Evolutionary conservation across 2,888 invertebrate genomes (phyloP).

Genomic region (Oscheius sp.): DNA sequence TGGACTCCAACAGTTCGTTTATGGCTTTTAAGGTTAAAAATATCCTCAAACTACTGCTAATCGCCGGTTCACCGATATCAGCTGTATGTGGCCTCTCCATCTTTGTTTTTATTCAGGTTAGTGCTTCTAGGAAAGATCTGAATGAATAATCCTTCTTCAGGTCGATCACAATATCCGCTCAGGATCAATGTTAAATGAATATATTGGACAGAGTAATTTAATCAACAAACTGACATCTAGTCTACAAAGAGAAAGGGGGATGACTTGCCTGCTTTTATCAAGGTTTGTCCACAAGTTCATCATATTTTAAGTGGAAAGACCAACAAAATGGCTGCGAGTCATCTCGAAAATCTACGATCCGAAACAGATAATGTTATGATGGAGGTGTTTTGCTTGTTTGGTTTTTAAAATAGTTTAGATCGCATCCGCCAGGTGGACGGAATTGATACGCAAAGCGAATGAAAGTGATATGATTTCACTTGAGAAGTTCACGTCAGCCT

Average conservation of each 20-base stretch:
- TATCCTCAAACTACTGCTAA: background rate
- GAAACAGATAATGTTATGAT: background rate
- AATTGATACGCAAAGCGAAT: background rate
- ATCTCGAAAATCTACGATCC: background rate
- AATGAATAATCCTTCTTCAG: background rate
- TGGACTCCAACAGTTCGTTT: too few species aligned
- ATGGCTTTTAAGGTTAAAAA: constrained; percentile 13
- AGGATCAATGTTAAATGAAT: background rate
- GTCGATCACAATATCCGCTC: constrained; percentile 1
- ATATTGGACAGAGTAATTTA: constrained; percentile 1
- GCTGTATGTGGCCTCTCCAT: constrained; percentile 22
- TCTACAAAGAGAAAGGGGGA: constrained; percentile 15
- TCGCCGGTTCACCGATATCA: constrained; percentile 18
- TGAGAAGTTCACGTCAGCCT: background rate
- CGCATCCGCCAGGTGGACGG: background rate
- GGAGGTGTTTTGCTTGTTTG: background rate
- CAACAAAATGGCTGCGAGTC: background rate
- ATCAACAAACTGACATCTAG: background rate
- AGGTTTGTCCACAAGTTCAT: constrained; percentile 9
- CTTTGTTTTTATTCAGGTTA: constrained; percentile 18
- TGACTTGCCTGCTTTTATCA: constrained; percentile 8
- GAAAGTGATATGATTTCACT: constrained; percentile 2
- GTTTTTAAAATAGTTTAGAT: background rate
- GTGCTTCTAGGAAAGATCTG: background rate
- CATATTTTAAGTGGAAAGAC: too few species aligned